phyloP scores from a whole-genome alignment of 2,113 vertebrate species.

The Oxyura jamaicensis region DNA sequence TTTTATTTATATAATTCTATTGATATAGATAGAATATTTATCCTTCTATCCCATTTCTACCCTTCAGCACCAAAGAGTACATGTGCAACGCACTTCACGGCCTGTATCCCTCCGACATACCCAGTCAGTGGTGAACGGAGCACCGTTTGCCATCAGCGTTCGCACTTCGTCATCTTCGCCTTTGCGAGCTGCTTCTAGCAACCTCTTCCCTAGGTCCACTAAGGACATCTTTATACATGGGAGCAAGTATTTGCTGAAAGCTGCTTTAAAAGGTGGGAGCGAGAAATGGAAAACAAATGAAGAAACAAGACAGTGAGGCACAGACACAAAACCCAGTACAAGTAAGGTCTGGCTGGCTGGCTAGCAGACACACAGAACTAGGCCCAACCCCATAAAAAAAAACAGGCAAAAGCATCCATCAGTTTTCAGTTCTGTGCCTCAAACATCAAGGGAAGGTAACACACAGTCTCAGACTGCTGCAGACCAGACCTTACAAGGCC shows the following conservation, averaged over 20 bases:
- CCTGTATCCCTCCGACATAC: constrained; percentile 53
- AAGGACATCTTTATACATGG: constrained; percentile 86
- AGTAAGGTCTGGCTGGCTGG: neutral
- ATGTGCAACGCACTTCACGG: rapidly evolving
- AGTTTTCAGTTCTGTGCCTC: rapidly evolving
- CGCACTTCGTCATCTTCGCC: constrained; percentile 93
- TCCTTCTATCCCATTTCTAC: too few relatives aligned
- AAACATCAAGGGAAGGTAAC: neutral
- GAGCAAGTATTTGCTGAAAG: neutral
- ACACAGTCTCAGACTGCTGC: too few relatives aligned
- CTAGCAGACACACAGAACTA: neutral
- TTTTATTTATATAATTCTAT: too few relatives aligned
- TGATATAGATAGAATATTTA: too few relatives aligned
- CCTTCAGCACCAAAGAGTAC: neutral
- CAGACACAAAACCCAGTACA: neutral
- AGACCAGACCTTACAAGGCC: neutral
- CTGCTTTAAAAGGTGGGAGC: constrained; percentile 1
- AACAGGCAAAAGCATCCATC: neutral
- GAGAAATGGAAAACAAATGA: neutral
- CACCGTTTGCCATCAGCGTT: constrained; percentile 90
- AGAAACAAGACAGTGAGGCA: neutral
- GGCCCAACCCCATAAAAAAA: rapidly evolving
- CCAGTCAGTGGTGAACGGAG: constrained; percentile 96
- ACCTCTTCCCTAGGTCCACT: constrained; percentile 91
- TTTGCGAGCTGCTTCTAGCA: constrained; percentile 90